Conservation (phyloP, 2,888 invertebrate genomes). For the Heliconius ismenius region DNA sequence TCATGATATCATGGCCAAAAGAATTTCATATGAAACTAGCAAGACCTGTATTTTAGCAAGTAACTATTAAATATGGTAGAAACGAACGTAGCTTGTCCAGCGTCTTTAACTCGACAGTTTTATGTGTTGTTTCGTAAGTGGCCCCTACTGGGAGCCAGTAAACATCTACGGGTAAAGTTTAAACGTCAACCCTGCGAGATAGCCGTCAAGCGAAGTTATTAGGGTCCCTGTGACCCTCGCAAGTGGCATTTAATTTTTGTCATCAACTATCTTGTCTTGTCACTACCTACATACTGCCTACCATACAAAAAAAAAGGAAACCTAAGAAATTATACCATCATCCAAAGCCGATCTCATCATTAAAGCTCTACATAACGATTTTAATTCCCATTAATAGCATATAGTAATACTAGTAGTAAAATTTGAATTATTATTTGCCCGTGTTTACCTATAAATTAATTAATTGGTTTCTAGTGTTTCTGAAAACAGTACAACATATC, state of each 20-base stretch:
- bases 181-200: constrained; percentile 68
- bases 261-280: constrained; percentile 45
- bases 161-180: constrained; percentile 71
- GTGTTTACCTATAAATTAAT: too few species aligned
- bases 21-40: constrained; percentile 13
- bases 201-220: constrained; percentile 65
- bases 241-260: constrained; percentile 62
- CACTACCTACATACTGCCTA: constrained; percentile 28
- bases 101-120: constrained; percentile 54
- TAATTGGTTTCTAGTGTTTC: neutral
- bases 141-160: constrained; percentile 61
- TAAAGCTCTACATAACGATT: too few species aligned
- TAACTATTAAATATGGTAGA: constrained; percentile 40
- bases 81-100: constrained; percentile 52
- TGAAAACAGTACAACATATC: neutral
- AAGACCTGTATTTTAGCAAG: neutral
- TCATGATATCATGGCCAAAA: neutral
- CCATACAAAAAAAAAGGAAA: neutral
- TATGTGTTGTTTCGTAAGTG: constrained; percentile 67
- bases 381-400: too few species aligned
- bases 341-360: too few species aligned
- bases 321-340: too few species aligned
- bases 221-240: constrained; percentile 60
- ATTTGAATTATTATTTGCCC: too few species aligned
- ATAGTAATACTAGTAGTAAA: too few species aligned